Evolutionary conservation across 2,797 vertebrate genomes (phyloP).

Genomic region (Alauda arvensis): DNA sequence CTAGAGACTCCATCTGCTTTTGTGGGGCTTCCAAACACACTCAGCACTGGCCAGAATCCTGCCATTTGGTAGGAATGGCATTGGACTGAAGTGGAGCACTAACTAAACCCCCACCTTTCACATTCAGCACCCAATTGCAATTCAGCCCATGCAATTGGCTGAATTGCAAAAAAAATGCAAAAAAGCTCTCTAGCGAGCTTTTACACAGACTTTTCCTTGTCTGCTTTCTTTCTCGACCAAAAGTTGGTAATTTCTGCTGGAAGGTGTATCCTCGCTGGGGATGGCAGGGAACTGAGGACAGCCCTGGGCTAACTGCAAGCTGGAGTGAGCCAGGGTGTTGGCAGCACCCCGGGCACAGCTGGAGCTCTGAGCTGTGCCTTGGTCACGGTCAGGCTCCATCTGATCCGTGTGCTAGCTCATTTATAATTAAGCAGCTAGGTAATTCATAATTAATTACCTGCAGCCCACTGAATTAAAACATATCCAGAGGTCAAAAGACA

Average conservation of each 20-base stretch:
- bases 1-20: neutral
- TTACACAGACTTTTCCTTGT: neutral
- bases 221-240: neutral
- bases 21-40: neutral
- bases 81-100: fast-evolving
- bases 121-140: fast-evolving
- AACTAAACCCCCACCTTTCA: neutral
- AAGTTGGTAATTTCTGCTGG: neutral
- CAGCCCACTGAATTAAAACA: neutral
- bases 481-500: neutral
- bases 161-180: too few relatives aligned
- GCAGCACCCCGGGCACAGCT: neutral
- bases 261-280: neutral
- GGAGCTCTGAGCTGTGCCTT: neutral
- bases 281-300: neutral
- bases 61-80: neutral
- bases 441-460: constrained; percentile 13
- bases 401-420: neutral
- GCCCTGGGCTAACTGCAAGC: neutral
- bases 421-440: neutral
- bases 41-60: neutral
- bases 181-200: neutral
- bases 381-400: neutral
- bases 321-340: neutral
- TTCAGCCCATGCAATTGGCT: neutral